phyloP scores from a whole-genome alignment of 2,113 vertebrate species.

The Dasyurus viverrinus region DNA sequence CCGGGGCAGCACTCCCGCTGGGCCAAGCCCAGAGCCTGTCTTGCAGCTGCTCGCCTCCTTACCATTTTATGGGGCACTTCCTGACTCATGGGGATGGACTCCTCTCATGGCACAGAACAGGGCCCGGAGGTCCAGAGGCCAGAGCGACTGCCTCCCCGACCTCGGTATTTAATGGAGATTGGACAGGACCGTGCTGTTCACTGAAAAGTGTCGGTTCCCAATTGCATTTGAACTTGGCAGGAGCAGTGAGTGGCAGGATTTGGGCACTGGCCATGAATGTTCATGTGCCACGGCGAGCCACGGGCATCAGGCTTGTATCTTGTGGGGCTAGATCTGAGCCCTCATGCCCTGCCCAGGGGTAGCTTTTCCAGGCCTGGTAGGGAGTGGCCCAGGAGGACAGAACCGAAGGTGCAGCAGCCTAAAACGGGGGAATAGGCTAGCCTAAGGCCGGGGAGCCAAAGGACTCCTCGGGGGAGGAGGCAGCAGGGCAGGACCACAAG shows the following conservation, averaged over 20 bases:
- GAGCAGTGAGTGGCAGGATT: constrained; percentile 3
- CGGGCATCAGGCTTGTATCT: not conserved
- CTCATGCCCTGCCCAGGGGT: not conserved
- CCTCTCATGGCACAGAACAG: not conserved
- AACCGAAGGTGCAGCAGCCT: constrained; percentile 29
- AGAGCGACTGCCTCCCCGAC: not conserved
- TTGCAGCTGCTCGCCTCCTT: not conserved
- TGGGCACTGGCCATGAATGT: constrained; percentile 20
- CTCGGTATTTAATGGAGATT: not conserved
- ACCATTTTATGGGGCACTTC: not conserved
- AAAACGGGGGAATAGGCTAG: not conserved
- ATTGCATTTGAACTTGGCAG: constrained; percentile 11
- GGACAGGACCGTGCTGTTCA: not conserved
- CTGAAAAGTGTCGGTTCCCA: constrained; percentile 6
- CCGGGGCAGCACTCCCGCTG: constrained; percentile 23
- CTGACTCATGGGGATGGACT: not conserved
- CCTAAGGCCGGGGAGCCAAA: not conserved
- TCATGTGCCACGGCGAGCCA: not conserved
- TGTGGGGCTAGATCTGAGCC: not conserved
- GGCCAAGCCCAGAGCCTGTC: not conserved
- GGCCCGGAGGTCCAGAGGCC: not conserved
- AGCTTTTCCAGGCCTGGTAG: not conserved
- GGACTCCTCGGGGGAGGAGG: not conserved
- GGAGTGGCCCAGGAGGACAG: constrained; percentile 31
- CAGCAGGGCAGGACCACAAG: not conserved